These are phyloP conservation scores for Pentalonia nigronervosa DNA, from an alignment of 1,140 invertebrate species.

Conservation along the genomic window DNA sequence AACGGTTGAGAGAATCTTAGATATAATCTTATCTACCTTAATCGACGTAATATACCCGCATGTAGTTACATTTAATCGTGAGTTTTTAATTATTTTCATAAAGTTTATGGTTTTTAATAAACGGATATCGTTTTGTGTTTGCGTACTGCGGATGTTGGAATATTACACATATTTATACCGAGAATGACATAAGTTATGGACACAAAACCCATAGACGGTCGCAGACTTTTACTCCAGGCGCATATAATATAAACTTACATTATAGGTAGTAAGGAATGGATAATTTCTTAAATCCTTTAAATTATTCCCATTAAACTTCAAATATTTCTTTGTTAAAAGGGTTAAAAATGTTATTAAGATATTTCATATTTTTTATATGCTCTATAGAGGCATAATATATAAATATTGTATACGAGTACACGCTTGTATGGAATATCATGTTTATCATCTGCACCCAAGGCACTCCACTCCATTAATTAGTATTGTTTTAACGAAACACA, in stretches of 20 bases:
- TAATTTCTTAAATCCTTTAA: background rate
- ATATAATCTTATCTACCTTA: background rate
- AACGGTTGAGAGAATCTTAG: background rate
- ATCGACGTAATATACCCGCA: background rate
- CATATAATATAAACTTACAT: background rate
- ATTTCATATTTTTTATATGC: background rate
- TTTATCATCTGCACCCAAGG: background rate
- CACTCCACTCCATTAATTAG: background rate
- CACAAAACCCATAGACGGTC: background rate
- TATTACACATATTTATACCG: background rate
- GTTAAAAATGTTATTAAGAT: background rate
- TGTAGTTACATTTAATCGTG: background rate
- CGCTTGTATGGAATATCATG: background rate
- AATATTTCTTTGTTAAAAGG: background rate
- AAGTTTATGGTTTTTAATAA: background rate
- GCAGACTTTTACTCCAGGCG: background rate
- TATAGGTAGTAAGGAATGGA: background rate
- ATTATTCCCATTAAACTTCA: background rate
- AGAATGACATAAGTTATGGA: slow-evolving; percentile 2
- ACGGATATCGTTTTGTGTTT: background rate
- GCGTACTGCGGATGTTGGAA: background rate
- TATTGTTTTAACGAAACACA: background rate
- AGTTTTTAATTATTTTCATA: slow-evolving; percentile 20
- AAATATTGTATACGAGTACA: too few species aligned
- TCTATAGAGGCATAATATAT: background rate